Base-by-base conservation (phyloP, 1,140 invertebrate species). In the Lordiphosa clarofinis region DNA sequence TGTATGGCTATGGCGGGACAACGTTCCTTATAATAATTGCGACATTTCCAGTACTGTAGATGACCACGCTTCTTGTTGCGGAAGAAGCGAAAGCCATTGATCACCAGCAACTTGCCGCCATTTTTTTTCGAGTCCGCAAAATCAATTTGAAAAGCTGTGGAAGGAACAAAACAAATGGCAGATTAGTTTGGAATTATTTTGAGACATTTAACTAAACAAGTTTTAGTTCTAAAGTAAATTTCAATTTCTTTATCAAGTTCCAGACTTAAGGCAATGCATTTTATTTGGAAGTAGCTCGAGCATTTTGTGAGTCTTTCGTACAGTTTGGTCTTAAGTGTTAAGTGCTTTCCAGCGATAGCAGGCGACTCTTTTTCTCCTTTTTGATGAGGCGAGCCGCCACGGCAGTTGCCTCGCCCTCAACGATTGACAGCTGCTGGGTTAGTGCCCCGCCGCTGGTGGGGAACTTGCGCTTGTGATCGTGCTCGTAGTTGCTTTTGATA, bases 41-140 rank as follows among this genome's bases (percentile, higher is more conserved):
- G 86, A 39, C 88, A 89, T 47, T 89, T 89, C 88, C 88, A 89
- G 48, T 89, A 89, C 48, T 89, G 88, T 40, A 86, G 55, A 3
- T 82, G 71, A 0, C 87, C 88, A 8, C 88, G 86, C 13, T 89
- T 88, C 61, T 88, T 87, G 53, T 89, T 89, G 4, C 88, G 66
- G 38, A 89, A 89, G 50, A 88, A 89, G 2, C 87, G 76, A 33
- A 88, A 88, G 4, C 88, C 88, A 78, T 89, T 89, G n/a, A 89
- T 84, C 2, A 89, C 88, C 42, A 89, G 63, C 21, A 89, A 36
- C 56, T 89, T 88, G 39, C 88, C 88, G 21, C 88, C 87, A 24
- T 88, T 89, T 46, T 89, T 88, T 36, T 89, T 89, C 0, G 88
- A 89, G 56, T 87, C 76, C 21, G 87, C 84, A 57, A 88, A 89